Percentiles rank a stretch among this genome's conserved stretches.
Evolutionary conservation across 2,888 invertebrate species (phyloP).

Genomic region (Amblyteles armatorius): DNA sequence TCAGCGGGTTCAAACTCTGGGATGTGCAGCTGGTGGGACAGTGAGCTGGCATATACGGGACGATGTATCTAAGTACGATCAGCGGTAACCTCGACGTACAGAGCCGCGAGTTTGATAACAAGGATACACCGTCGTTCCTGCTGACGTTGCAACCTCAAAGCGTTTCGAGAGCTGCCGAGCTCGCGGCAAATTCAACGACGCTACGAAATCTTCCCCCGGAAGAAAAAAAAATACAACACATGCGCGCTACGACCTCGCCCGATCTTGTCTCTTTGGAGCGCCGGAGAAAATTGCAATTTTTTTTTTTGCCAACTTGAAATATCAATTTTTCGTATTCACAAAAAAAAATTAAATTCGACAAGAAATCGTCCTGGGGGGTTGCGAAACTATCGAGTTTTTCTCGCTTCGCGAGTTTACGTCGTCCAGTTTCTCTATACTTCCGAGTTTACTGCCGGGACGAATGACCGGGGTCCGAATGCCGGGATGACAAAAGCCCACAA

Average conservation of each 20-base stretch:
- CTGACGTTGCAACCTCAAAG: slow-evolving; percentile 77
- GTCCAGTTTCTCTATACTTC: slow-evolving; percentile 64
- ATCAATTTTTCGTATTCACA: neutral
- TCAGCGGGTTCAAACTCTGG: slow-evolving; percentile 16
- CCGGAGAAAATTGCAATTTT: neutral
- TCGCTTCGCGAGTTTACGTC: slow-evolving; percentile 50
- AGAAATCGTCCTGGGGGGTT: neutral
- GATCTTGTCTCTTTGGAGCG: neutral
- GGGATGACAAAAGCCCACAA: slow-evolving; percentile 67
- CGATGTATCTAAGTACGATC: slow-evolving; percentile 29
- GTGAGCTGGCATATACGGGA: neutral
- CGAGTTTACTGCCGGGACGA: slow-evolving; percentile 71
- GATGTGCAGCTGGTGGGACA: neutral
- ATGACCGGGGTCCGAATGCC: slow-evolving; percentile 67
- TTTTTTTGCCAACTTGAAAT: neutral
- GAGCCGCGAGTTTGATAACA: slow-evolving; percentile 77
- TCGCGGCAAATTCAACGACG: slow-evolving; percentile 41
- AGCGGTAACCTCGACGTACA: slow-evolving; percentile 73
- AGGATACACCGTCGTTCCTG: slow-evolving; percentile 78
- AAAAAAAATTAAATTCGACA: neutral
- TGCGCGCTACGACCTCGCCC: slow-evolving; percentile 26
- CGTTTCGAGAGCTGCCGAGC: slow-evolving; percentile 69
- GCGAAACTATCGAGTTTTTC: slow-evolving; percentile 6
- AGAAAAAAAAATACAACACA: slow-evolving; percentile 30
- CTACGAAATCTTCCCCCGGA: neutral